Evolutionary conservation across 2,888 invertebrate genomes (phyloP), one percentile per base, ranked within the genome.

Genomic region (Mesoligia furuncula): DNA sequence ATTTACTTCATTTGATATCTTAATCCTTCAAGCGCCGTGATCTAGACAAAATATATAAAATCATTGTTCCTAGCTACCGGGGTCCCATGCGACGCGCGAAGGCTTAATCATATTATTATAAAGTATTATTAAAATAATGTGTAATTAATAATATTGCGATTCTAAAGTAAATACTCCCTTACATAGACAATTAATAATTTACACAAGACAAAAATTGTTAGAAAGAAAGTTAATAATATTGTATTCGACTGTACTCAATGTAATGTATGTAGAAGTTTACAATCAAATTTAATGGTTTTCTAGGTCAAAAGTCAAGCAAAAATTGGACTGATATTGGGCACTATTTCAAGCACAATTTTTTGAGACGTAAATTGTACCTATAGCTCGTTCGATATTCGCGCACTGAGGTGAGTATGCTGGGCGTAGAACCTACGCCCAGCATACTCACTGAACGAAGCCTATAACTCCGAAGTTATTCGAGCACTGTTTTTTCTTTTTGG

Each of bases 301-400:
- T 45, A 45, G 13, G 45, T 45, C 45, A 45, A 39, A 39, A 68
- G 68, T 68, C 68, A 68, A 68, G 68, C 68, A 68, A 68, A 68
- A 68, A 68, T 68, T 68, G 68, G 68, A 68, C 68, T 68, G 68
- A 68, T 68, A 68, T 68, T 68, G 68, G 68, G 68, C 68, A 68
- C 68, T 68, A 68, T 68, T 68, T 68, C 68, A 68, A 68, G 68
- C 68, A 70, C 70, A 70, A 70, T n/a, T n/a, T n/a, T n/a, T n/a
- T n/a, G n/a, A n/a, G n/a, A n/a, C n/a, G n/a, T n/a, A n/a, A n/a
- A n/a, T n/a, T n/a, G n/a, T n/a, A n/a, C n/a, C n/a, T n/a, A n/a
- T n/a, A n/a, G n/a, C n/a, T n/a, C n/a, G n/a, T n/a, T n/a, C n/a
- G n/a, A n/a, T n/a, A n/a, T n/a, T n/a, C n/a, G n/a, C n/a, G n/a